phyloP scores from a whole-genome alignment of 2,888 invertebrate genomes.

The Cheilosia variabilis region DNA sequence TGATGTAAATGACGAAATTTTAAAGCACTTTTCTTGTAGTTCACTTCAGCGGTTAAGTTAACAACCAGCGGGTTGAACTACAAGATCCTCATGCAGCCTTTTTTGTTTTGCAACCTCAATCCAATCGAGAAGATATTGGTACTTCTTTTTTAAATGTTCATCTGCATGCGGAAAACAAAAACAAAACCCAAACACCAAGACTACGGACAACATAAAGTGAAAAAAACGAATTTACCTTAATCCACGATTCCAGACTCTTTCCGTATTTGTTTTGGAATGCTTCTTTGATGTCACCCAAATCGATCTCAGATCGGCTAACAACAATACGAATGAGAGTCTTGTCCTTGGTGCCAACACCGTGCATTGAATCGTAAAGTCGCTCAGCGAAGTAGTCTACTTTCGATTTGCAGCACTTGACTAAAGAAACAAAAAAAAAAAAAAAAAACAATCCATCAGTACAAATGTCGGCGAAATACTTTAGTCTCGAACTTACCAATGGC shows the following conservation, averaged over 20 bases:
- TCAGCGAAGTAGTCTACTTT: constrained; percentile 96
- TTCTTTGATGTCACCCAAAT: constrained; percentile 95
- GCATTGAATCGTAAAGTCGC: constrained; percentile 94
- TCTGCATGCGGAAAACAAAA: constrained; percentile 54
- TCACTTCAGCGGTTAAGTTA: too few species aligned
- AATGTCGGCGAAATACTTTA: background rate
- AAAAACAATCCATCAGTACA: constrained; percentile 12
- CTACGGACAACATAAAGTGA: constrained; percentile 20
- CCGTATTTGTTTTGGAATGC: constrained; percentile 93
- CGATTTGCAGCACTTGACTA: constrained; percentile 95
- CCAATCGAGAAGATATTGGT: constrained; percentile 29
- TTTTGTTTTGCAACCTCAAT: constrained; percentile 24
- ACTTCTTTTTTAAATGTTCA: background rate
- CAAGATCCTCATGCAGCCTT: constrained; percentile 33
- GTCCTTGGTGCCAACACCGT: constrained; percentile 94
- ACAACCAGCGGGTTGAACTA: background rate
- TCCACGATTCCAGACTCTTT: constrained; percentile 93
- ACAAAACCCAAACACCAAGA: constrained; percentile 64
- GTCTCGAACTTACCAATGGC: constrained; percentile 89
- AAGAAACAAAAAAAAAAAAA: too few species aligned
- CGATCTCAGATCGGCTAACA: constrained; percentile 95
- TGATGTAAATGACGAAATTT: background rate
- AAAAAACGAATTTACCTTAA: constrained; percentile 86
- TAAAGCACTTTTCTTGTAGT: too few species aligned
- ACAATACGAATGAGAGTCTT: constrained; percentile 95